These are phyloP conservation scores for Reticulitermes speratus DNA, from an alignment of 1,140 invertebrate genomes.

Conservation along the genomic window DNA sequence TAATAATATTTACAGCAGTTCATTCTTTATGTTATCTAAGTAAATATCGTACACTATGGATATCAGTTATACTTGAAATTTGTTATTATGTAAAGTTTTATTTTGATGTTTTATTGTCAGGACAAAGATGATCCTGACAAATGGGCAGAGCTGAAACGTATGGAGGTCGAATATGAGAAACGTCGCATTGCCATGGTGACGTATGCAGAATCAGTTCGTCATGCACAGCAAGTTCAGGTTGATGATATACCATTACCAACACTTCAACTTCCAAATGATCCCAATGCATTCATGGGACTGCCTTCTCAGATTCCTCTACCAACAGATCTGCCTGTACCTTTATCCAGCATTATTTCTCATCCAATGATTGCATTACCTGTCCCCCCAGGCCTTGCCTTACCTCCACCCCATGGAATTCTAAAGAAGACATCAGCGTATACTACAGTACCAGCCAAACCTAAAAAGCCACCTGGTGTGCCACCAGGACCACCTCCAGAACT, in stretches of 20 bases:
- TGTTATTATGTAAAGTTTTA: constrained; percentile 21
- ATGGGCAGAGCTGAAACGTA: constrained; percentile 85
- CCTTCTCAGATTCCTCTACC: constrained; percentile 79
- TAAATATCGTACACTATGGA: neutral
- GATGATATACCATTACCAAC: constrained; percentile 94
- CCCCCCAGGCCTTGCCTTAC: constrained; percentile 43
- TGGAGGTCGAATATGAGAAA: constrained; percentile 92
- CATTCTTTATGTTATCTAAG: too few relatives aligned
- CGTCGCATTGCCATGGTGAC: constrained; percentile 80
- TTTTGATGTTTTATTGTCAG: constrained; percentile 51
- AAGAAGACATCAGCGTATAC: constrained; percentile 70
- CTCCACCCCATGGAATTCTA: constrained; percentile 64
- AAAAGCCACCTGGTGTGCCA: constrained; percentile 84
- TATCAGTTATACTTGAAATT: neutral
- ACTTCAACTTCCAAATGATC: constrained; percentile 43
- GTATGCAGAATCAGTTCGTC: constrained; percentile 92
- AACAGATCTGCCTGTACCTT: constrained; percentile 59
- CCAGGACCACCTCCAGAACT: constrained; percentile 77
- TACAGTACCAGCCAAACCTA: constrained; percentile 38
- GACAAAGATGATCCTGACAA: constrained; percentile 96
- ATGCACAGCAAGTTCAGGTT: constrained; percentile 93
- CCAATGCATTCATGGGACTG: constrained; percentile 45
- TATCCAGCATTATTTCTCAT: constrained; percentile 48
- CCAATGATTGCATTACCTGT: constrained; percentile 42
- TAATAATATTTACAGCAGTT: too few relatives aligned